A percentile compares a stretch with the other conserved stretches of the same genome.
Evolutionary conservation across 2,797 vertebrate species (phyloP).

Genomic region (Danio albolineatus): DNA sequence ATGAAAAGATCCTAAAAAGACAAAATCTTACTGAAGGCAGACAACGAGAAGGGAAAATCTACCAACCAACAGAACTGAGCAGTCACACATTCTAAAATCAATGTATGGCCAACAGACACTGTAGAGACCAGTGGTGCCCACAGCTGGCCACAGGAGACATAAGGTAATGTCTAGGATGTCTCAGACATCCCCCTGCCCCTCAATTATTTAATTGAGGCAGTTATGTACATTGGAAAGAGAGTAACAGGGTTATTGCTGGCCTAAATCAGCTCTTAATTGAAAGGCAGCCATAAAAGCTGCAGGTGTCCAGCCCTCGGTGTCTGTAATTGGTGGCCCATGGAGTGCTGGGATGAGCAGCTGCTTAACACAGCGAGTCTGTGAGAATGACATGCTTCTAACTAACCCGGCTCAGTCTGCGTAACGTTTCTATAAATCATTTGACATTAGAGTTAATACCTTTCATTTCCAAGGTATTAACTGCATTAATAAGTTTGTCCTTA

Average conservation of each 20-base stretch:
- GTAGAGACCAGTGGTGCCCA: constrained; percentile 24
- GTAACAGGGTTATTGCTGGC: constrained; percentile 60
- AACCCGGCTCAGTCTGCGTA: constrained; percentile 1
- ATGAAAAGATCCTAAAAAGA: too few species aligned
- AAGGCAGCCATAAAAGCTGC: constrained; percentile 67
- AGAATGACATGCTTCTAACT: constrained; percentile 31
- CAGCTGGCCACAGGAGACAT: constrained; percentile 27
- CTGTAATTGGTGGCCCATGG: constrained; percentile 63
- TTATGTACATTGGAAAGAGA: constrained; percentile 59
- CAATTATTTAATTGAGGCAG: constrained; percentile 58
- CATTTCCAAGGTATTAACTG: background rate
- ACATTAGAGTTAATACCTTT: background rate
- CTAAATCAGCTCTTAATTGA: constrained; percentile 67
- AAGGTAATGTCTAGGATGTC: constrained; percentile 31
- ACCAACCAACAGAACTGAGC: background rate
- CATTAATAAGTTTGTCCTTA: background rate
- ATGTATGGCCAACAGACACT: background rate
- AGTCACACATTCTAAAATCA: constrained; percentile 16
- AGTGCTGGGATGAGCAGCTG: constrained; percentile 54
- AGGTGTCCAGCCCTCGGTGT: constrained; percentile 61
- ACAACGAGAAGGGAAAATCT: background rate
- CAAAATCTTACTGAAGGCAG: background rate
- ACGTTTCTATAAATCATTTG: background rate
- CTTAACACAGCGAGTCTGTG: constrained; percentile 33
- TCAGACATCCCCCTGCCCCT: constrained; percentile 39